Evolutionary conservation across 2,113 vertebrate species (phyloP).

Genomic region (Sula dactylatra): DNA sequence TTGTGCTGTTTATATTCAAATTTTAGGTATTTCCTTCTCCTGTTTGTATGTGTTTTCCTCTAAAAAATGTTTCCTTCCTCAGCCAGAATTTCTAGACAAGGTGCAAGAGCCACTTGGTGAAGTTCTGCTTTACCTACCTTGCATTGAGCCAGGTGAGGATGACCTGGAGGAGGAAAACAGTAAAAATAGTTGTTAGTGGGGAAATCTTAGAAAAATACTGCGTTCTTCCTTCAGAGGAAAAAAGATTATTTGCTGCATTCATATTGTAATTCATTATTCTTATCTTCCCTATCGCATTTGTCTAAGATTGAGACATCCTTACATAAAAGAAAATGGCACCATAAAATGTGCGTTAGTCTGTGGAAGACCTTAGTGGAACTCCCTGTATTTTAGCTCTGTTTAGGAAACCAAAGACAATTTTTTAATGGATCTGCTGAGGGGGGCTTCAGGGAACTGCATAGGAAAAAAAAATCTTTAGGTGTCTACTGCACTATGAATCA

Average conservation of each 20-base stretch:
- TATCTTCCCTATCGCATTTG: neutral
- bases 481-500: neutral
- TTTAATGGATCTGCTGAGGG: neutral
- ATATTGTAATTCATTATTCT: neutral
- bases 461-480: neutral
- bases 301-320: neutral
- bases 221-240: neutral
- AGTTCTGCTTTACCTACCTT: neutral
- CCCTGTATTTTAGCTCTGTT: neutral
- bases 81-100: neutral
- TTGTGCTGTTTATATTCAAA: neutral
- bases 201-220: neutral
- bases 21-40: neutral
- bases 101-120: neutral
- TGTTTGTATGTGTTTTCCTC: neutral
- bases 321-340: neutral
- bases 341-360: neutral
- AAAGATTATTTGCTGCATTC: neutral
- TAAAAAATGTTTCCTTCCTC: neutral
- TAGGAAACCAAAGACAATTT: neutral
- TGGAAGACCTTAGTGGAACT: neutral
- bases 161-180: neutral
- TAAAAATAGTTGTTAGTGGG: neutral
- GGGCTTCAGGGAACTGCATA: neutral
- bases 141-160: neutral